Percentiles rank a stretch among this genome's conserved stretches.
Evolutionary conservation across 2,113 vertebrate species (phyloP).

Genomic region (Tauraco erythrolophus): DNA sequence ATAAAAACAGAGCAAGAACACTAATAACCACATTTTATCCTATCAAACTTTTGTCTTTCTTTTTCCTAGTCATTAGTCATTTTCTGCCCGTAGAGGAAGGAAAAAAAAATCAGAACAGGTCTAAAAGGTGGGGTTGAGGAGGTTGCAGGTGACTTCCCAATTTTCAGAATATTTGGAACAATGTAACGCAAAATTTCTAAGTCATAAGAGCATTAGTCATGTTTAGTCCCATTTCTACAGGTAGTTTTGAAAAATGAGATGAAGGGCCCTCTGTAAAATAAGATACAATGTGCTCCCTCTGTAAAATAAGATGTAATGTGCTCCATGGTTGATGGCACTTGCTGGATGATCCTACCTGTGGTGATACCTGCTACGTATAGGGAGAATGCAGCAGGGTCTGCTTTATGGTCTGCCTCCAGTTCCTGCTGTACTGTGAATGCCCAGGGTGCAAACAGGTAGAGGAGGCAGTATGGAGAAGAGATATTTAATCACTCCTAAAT

Average conservation of each 20-base stretch:
- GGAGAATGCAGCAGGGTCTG: neutral
- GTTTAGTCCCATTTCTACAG: neutral
- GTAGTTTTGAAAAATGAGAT: neutral
- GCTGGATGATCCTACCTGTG: neutral
- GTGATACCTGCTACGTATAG: rapidly evolving
- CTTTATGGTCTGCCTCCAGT: neutral
- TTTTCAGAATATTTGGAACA: neutral
- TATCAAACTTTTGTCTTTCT: neutral
- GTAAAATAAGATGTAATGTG: neutral
- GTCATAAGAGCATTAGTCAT: neutral
- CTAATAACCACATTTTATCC: neutral
- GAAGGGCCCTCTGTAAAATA: neutral
- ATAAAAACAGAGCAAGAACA: neutral
- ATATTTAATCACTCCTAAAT: neutral
- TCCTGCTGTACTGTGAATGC: neutral
- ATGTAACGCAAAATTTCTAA: neutral
- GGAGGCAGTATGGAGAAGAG: neutral
- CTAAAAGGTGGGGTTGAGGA: neutral
- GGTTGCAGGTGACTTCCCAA: neutral
- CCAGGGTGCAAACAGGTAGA: neutral
- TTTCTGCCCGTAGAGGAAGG: neutral
- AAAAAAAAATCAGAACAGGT: neutral
- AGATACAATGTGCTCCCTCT: neutral
- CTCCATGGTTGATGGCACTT: neutral
- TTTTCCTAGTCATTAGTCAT: neutral